These are phyloP conservation scores for Eurois occulta DNA, from an alignment of 2,888 invertebrate genomes.

Conservation along the genomic window DNA sequence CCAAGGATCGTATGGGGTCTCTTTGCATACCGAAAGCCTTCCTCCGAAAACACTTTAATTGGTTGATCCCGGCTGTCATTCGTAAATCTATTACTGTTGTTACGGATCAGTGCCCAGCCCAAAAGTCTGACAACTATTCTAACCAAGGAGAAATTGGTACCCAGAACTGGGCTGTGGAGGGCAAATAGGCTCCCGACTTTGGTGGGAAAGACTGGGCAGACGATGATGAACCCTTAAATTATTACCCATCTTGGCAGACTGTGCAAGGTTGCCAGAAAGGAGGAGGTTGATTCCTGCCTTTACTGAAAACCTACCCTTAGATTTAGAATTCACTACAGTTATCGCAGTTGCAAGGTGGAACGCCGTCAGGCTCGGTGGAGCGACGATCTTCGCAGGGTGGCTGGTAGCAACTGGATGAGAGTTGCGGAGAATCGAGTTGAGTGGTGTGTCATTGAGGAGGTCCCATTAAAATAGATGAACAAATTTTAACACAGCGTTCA, in stretches of 20 bases:
- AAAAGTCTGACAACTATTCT: background rate
- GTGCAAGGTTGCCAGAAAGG: background rate
- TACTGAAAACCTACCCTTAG: background rate
- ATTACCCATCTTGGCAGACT: background rate
- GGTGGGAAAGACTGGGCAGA: background rate
- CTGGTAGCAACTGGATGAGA: too few species aligned
- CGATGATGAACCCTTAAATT: background rate
- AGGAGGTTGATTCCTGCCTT: background rate
- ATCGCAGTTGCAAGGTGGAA: too few species aligned
- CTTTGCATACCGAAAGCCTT: background rate
- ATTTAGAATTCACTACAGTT: background rate
- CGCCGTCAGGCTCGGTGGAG: too few species aligned
- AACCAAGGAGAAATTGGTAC: background rate
- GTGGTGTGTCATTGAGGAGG: too few species aligned
- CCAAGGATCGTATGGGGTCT: background rate
- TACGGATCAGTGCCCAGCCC: background rate
- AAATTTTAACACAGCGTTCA: too few species aligned
- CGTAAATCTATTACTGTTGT: background rate
- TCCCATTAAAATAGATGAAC: too few species aligned
- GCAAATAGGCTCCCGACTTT: background rate
- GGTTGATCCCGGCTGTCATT: background rate
- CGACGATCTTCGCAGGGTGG: too few species aligned
- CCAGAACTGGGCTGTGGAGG: background rate
- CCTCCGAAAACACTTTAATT: background rate
- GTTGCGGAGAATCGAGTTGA: too few species aligned